These are phyloP conservation scores for Trichomycterus rosablanca DNA, from an alignment of 2,113 vertebrate species.

Conservation along the genomic window DNA sequence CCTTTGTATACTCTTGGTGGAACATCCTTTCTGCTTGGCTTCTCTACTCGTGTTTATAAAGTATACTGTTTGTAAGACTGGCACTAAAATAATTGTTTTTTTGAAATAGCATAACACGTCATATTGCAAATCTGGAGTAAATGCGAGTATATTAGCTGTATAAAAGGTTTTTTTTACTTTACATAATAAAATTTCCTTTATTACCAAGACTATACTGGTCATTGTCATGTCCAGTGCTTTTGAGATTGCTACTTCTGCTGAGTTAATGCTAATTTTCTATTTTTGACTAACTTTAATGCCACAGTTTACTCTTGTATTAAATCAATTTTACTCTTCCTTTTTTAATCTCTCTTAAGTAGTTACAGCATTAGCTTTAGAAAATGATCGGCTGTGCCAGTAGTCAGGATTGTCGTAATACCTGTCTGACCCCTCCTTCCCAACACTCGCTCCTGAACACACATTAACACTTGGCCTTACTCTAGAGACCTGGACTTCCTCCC, in stretches of 20 bases:
- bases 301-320: neutral
- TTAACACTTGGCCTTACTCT: constrained; percentile 59
- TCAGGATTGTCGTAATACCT: constrained; percentile 88
- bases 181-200: too few species aligned
- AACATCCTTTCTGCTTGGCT: too few species aligned
- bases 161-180: too few species aligned
- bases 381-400: constrained; percentile 89
- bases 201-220: neutral
- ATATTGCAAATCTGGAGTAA: too few species aligned
- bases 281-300: neutral
- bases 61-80: too few species aligned
- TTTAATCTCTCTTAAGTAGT: constrained; percentile 62
- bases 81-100: too few species aligned
- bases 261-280: neutral
- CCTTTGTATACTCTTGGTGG: too few species aligned
- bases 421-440: constrained; percentile 63
- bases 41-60: too few species aligned
- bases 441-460: constrained; percentile 62
- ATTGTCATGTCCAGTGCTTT: neutral
- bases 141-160: too few species aligned
- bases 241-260: constrained; percentile 6
- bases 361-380: constrained; percentile 71
- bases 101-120: too few species aligned
- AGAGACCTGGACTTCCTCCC: constrained; percentile 18
- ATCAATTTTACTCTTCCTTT: constrained; percentile 8